Percentiles rank a stretch among this genome's conserved stretches.
These are phyloP conservation scores for Hydra vulgaris DNA, from an alignment of 30 jellyfish, hydroid and myxozoan species.

Conservation along the genomic window DNA sequence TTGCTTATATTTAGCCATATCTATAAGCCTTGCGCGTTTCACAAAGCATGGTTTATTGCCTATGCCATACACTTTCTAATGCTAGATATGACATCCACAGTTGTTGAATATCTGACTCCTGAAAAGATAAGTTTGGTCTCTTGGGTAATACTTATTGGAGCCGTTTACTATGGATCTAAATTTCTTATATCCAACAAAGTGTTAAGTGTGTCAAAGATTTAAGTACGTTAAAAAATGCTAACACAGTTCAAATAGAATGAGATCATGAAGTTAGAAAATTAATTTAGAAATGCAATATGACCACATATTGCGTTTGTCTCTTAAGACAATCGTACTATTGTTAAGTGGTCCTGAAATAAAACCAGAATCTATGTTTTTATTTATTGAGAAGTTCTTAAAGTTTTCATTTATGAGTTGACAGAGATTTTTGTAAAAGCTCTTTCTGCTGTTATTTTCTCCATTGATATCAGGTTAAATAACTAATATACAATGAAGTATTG, in stretches of 20 bases:
- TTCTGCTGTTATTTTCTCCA: not conserved
- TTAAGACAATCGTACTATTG: not conserved
- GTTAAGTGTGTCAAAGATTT: not conserved
- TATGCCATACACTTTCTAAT: not conserved
- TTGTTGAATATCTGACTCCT: not conserved
- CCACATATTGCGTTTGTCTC: not conserved
- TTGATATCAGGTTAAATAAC: not conserved
- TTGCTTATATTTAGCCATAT: not conserved
- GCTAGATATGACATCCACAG: not conserved
- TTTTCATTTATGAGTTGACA: not conserved
- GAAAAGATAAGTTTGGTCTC: not conserved
- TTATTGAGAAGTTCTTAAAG: not conserved
- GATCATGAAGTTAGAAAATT: not conserved
- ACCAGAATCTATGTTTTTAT: not conserved
- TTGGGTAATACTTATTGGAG: not conserved
- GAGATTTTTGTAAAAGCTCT: not conserved
- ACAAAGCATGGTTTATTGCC: not conserved
- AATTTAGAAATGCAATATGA: not conserved
- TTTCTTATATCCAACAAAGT: not conserved
- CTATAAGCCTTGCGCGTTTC: not conserved
- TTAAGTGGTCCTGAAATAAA: too few species aligned
- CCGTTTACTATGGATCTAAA: not conserved
- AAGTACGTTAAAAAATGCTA: not conserved
- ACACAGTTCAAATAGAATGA: not conserved
- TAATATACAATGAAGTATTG: not conserved